Evolutionary conservation across 1,140 invertebrate species (phyloP), one percentile per base, ranked within the genome.

Genomic region (Condylostylus longicornis): DNA sequence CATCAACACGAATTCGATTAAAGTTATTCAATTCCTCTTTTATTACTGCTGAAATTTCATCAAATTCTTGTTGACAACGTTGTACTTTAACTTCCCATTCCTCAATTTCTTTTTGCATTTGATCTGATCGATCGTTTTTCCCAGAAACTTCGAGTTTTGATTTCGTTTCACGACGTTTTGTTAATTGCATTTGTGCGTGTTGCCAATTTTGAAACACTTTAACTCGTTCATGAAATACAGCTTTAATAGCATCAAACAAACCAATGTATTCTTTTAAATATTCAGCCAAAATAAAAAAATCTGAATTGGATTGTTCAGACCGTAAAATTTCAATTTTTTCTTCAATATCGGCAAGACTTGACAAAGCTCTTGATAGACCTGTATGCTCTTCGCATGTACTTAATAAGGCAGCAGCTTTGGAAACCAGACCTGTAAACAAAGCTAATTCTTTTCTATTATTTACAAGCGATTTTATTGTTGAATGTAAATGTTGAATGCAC

Each of bases 181-280:
- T 89, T 18, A 99, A 60, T 62, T 83, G 90, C 63, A 87, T 77
- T 64, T 96, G 88, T 29, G 91, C 85, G 55, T 93, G 88, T 60
- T 98, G 91, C 88, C 94, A 98, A 48, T 83, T 85, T 66, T 98
- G 93, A 63, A 94, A 98, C 1, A 86, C 79, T 37, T 98, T 98
- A 0, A 97, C 90, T 49, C 95, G 71, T 62, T 98, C 93, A 56
- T 95, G 88, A 51, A 98, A 95, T n/a, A 93, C 88, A 56, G 94
- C 90, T 65, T 95, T 93, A 21, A 97, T 87, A 40, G 90, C 79
- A 2, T 80, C 83, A 51, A 97, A 81, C 2, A 98, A 67, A 5
- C 83, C 78, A 17, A 98, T 76, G 57, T 98, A 98, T 63, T 99
- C 95, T 49, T 94, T 89, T 21, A 98, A 65, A 42, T 94, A 74